Evolutionary conservation across 2,113 vertebrate genomes (phyloP).

Genomic region (Gopherus evgoodei): DNA sequence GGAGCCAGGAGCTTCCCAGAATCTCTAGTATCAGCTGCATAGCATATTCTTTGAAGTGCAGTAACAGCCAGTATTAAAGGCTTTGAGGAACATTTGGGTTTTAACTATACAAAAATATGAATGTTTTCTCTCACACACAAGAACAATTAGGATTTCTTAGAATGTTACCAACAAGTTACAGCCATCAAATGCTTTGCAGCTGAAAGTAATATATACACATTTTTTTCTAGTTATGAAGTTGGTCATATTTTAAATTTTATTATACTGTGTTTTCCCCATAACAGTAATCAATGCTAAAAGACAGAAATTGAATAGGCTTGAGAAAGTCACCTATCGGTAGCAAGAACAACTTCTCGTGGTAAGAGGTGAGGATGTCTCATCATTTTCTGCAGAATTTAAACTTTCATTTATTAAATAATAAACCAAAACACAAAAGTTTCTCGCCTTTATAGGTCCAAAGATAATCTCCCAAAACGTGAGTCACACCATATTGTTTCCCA

Average conservation of each 20-base stretch:
- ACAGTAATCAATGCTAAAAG: not conserved
- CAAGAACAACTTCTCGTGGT: not conserved
- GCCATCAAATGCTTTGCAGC: not conserved
- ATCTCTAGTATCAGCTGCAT: not conserved
- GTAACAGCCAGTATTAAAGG: not conserved
- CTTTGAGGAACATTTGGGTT: not conserved
- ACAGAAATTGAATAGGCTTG: not conserved
- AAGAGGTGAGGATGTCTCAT: not conserved
- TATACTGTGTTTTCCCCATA: too few relatives aligned
- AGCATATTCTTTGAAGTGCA: not conserved
- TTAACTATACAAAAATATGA: not conserved
- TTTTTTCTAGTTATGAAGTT: not conserved
- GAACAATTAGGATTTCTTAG: not conserved
- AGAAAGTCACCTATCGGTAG: not conserved
- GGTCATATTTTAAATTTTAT: too few relatives aligned
- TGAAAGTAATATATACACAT: not conserved
- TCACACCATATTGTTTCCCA: not conserved
- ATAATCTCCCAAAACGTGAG: not conserved
- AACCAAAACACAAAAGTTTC: not conserved
- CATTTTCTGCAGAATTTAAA: not conserved
- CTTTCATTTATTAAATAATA: not conserved
- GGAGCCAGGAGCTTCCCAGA: not conserved
- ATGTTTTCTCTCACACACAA: not conserved
- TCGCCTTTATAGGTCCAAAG: not conserved
- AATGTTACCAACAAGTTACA: not conserved